A percentile compares a stretch with the other conserved stretches of the same genome.
These are phyloP conservation scores for Suricata suricatta DNA, from an alignment of 2,113 vertebrate species.

Conservation along the genomic window DNA sequence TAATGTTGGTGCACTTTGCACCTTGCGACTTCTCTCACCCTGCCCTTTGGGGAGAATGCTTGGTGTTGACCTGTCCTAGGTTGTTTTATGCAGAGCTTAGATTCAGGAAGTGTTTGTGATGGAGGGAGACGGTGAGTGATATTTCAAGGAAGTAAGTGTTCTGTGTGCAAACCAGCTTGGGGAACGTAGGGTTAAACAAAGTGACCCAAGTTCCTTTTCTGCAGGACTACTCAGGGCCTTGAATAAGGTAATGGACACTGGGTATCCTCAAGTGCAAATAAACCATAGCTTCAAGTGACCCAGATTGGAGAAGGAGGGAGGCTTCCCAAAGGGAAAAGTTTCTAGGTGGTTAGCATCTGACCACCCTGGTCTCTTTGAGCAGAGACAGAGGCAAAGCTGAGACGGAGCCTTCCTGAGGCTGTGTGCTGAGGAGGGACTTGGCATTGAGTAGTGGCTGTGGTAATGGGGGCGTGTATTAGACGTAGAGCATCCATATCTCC, in stretches of 20 bases:
- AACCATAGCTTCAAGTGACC: neutral
- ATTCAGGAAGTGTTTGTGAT: neutral
- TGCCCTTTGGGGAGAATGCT: neutral
- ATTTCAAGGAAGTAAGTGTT: neutral
- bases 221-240: conserved; percentile 19
- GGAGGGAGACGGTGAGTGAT: neutral
- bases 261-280: neutral
- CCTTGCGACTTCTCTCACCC: accelerated
- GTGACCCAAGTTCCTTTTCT: neutral
- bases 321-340: neutral
- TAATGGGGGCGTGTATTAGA: neutral
- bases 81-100: neutral
- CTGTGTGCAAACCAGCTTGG: neutral
- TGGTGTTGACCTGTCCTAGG: too few species aligned
- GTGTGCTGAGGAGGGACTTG: neutral
- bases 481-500: neutral
- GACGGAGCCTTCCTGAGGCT: neutral
- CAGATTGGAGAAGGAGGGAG: neutral
- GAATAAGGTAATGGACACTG: neutral
- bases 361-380: neutral
- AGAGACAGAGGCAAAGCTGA: neutral
- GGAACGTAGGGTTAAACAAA: neutral
- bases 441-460: too few species aligned
- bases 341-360: neutral
- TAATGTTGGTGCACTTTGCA: neutral